Conservation (phyloP, 2,113 vertebrate species). For the Paratilapia polleni region DNA sequence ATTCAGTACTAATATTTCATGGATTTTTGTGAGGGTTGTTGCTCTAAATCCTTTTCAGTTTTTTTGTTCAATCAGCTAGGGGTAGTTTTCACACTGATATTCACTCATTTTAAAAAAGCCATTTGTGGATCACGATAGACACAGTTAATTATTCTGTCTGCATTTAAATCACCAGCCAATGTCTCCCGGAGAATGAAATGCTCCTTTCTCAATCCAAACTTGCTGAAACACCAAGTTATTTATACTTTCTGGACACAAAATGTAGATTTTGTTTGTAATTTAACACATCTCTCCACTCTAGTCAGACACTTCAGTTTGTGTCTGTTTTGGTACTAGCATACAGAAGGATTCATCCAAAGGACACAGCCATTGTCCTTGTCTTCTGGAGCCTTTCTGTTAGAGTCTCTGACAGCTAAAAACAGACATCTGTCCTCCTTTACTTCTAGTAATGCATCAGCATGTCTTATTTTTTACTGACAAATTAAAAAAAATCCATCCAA, state of each 20-base stretch:
- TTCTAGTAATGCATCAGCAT: not conserved
- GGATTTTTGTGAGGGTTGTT: not conserved
- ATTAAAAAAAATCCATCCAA: not conserved
- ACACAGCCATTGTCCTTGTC: not conserved
- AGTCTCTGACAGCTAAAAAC: not conserved
- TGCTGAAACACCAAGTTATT: not conserved
- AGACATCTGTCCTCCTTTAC: not conserved
- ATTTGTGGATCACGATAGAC: not conserved
- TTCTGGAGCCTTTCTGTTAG: not conserved
- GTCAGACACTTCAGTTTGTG: not conserved
- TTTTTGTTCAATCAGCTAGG: not conserved
- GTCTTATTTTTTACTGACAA: not conserved
- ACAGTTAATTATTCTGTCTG: not conserved
- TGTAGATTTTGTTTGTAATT: not conserved
- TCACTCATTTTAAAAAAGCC: not conserved
- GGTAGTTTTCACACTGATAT: not conserved
- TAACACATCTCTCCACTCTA: not conserved
- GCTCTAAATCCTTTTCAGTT: not conserved
- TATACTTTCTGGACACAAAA: not conserved
- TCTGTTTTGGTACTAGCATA: not conserved
- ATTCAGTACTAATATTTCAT: not conserved
- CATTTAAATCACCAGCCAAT: too few species aligned
- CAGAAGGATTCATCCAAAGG: not conserved
- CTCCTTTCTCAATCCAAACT: not conserved
- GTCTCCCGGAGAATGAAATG: not conserved